Evolutionary conservation across 1,140 invertebrate genomes (phyloP), one percentile per base, ranked within the genome.

Genomic region (Liolophura sinensis): DNA sequence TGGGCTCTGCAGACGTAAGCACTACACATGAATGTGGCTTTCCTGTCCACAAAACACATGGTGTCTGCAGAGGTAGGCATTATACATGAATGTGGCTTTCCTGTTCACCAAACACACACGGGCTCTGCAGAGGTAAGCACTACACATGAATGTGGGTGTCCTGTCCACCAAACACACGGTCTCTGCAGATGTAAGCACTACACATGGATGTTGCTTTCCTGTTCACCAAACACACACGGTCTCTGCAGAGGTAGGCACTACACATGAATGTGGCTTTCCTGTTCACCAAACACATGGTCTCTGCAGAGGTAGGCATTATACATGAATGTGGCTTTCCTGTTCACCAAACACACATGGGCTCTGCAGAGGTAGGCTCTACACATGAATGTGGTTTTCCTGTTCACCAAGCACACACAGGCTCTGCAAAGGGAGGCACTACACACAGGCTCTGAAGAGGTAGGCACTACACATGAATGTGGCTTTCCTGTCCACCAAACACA

Each of bases 201-300:
- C 9, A 9, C n/a, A n/a, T n/a, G n/a, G 57, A n/a, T 27, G 27
- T 54, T 3, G n/a, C 59, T 20, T 31, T 16, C 22, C 24, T 27
- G 16, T 46, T 27, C 16, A 25, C 27, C 27, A 22, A 47, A 27
- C 49, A 62, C 6, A 15, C 24, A 11, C 48, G 49, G 6, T 54
- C 61, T 25, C 61, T 62, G 20, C 61, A 62, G 22, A 40, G 31
- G 31, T 40, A 40, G 31, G 31, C 31, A 3, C 31, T 40, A 9
- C 9, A 9, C n/a, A n/a, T n/a, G n/a, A n/a, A n/a, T 27, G 27
- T 54, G 51, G n/a, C 59, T 20, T 31, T 16, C 22, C 24, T 27
- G 16, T 46, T 27, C 16, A 25, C 27, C 27, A 22, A 47, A 27
- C 49, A 62, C 6, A 15, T 15, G 20, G 49, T 47, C n/a, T 25